A percentile compares a stretch with the other conserved stretches of the same genome.
These are phyloP conservation scores for Raphicerus campestris DNA, from an alignment of 2,113 vertebrate species.

Conservation along the genomic window DNA sequence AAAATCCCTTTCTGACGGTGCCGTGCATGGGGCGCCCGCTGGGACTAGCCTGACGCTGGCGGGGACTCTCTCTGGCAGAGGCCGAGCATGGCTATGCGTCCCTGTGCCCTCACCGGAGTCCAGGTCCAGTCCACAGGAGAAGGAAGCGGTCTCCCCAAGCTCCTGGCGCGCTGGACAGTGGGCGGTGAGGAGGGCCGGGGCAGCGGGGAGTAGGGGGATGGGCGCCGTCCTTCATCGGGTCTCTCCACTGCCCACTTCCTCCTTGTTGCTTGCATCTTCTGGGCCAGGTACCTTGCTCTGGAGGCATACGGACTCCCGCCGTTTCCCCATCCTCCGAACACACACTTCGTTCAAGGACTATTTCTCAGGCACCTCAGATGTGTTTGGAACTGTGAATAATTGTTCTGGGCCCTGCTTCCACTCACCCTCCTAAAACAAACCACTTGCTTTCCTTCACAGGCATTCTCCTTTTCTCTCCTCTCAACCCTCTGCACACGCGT, in stretches of 20 bases:
- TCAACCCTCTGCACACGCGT: neutral
- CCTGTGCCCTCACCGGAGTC: slow-evolving; percentile 78
- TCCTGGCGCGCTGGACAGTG: slow-evolving; percentile 87
- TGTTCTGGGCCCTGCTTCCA: neutral
- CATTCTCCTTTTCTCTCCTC: neutral
- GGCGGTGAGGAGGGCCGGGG: slow-evolving; percentile 53
- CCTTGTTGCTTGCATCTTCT: neutral
- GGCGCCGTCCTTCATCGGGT: neutral
- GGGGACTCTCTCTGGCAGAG: slow-evolving; percentile 76
- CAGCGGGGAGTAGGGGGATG: neutral
- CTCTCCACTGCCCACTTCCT: neutral
- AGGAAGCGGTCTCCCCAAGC: slow-evolving; percentile 81
- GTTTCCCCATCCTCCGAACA: neutral
- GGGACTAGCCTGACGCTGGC: neutral
- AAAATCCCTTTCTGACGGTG: neutral
- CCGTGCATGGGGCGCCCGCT: neutral
- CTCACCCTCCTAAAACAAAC: neutral
- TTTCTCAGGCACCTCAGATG: neutral
- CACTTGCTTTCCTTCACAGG: neutral
- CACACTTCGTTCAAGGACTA: neutral
- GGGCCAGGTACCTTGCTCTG: neutral
- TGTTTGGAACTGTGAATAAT: neutral
- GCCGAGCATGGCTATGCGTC: slow-evolving; percentile 96
- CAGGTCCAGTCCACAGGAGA: slow-evolving; percentile 74
- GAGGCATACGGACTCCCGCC: neutral